These are phyloP conservation scores for Pemphigus obesinymphae DNA, from an alignment of 1,140 invertebrate genomes.

Conservation along the genomic window DNA sequence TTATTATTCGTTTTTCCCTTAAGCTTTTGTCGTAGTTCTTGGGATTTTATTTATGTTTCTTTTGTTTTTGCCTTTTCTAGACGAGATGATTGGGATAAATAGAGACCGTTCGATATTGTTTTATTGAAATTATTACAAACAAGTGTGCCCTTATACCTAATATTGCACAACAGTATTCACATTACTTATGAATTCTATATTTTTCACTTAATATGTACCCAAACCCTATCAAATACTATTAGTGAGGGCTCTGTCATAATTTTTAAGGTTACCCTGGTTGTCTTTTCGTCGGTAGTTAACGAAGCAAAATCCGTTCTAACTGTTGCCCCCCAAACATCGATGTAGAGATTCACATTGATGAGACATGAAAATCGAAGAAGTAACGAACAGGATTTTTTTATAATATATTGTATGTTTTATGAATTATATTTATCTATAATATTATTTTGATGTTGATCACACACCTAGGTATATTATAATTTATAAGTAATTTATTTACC, in stretches of 20 bases:
- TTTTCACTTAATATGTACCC: not conserved
- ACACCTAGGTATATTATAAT: no score
- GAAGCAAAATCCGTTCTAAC: slow-evolving; percentile 19
- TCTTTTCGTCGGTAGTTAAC: not conserved
- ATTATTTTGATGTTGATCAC: no score
- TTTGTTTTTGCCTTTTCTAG: not conserved
- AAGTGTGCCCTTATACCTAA: slow-evolving; percentile 22
- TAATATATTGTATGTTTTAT: no score
- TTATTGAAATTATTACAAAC: slow-evolving; percentile 1
- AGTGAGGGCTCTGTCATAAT: not conserved
- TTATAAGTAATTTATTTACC: no score
- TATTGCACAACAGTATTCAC: not conserved
- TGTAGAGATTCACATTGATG: no score
- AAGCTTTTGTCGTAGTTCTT: not conserved
- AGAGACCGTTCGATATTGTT: not conserved
- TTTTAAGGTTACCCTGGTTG: slow-evolving; percentile 9
- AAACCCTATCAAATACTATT: slow-evolving; percentile 11
- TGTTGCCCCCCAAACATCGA: not conserved
- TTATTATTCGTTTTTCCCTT: not conserved
- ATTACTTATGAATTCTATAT: not conserved
- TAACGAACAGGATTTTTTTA: no score
- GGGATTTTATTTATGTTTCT: not conserved
- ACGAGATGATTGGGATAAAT: not conserved
- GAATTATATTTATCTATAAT: no score
- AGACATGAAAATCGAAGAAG: no score